Evolutionary conservation across 1,140 invertebrate genomes (phyloP), one percentile per base, ranked within the genome.

Genomic region (Chionoecetes opilio): DNA sequence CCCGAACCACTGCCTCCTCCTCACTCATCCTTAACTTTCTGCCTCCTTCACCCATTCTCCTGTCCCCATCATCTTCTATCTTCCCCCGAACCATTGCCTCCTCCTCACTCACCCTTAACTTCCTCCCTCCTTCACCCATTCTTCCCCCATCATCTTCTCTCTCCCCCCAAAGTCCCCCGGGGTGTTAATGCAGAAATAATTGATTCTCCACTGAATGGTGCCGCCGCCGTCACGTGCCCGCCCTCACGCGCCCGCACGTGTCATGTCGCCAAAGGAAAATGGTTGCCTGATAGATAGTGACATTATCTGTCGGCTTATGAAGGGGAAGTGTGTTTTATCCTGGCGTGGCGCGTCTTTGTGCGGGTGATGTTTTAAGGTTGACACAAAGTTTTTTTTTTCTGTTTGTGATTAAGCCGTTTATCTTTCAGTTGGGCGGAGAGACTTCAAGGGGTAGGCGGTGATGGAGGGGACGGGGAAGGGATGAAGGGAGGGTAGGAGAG

Each of bases 281-380:
- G 63, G 63, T 75, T 17, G 11, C 6, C 63, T 75, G 63, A 75
- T 75, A n/a, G 63, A 75, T 75, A 75, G 63, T 75, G 63, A 75
- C 63, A 26, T 75, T 75, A 75, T 75, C 63, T 75, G 63, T 75
- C 63, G 63, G 63, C 26, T 75, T 75, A 75, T 75, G 63, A 75
- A 75, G 63, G 63, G 63, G 63, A 75, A 75, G 63, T 75, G 63
- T 75, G 63, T 75, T 75, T 75, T 75, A 75, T 75, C 63, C 63
- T n/a, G 21, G 63, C 63, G 63, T n/a, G 21, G 63, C 21, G 21
- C 63, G 63, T 75, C 63, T n/a, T n/a, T n/a, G 63, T n/a, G 11
- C n/a, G 11, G 11, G 21, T 75, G 21, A 75, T 75, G 63, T 75
- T 75, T 75, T 75, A 75, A 11, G 63, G 63, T 75, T 75, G 63